Base-by-base conservation (phyloP, 2,888 invertebrate species). In the Linnaemya tessellans region DNA sequence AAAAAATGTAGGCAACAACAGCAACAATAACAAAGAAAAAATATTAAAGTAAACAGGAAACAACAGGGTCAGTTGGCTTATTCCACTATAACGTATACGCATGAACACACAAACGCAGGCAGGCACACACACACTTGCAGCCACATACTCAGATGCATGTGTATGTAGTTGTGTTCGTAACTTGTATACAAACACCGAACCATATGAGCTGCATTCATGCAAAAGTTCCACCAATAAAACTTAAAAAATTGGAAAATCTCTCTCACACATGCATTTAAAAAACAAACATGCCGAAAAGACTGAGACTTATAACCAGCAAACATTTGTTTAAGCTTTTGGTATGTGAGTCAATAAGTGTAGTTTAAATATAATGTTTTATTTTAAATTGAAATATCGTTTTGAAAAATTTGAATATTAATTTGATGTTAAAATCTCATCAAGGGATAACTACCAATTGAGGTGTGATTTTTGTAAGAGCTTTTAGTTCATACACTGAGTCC, bases 41-140 rank as follows among this genome's bases (percentile, higher is more conserved):
- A 5, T 30, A 30, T 30, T 30, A 30, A 30, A 30, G 79, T 51
- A 68, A 73, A 79, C 73, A 74, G 79, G 80, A 84, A 84, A 84
- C 68, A 84, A 84, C 84, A 68, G 84, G 80, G 84, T 84, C 80
- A 84, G 80, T 84, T 84, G 80, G 62, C 54, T 80, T 80, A 68
- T 84, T 79, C 25, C 60, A 74, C 68, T 35, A 64, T 38, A 51
- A 65, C 11, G 62, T 62, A 74, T 62, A 68, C 13, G 43, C 77
- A 65, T n/a, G 62, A 3, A 49, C 10, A 35, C 43, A 56, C 22
- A 64, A 7, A 30, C 20, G 22, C 64, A 41, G 41, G 25, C 56
- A 74, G 1, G 8, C 35, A 35, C 56, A n/a, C 30, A 20, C 3
- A 18, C 43, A 65, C 9, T 18, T 51, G 11, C 22, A 58, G 3